Evolutionary conservation across 2,113 vertebrate genomes (phyloP).

Genomic region (Uria aalge): DNA sequence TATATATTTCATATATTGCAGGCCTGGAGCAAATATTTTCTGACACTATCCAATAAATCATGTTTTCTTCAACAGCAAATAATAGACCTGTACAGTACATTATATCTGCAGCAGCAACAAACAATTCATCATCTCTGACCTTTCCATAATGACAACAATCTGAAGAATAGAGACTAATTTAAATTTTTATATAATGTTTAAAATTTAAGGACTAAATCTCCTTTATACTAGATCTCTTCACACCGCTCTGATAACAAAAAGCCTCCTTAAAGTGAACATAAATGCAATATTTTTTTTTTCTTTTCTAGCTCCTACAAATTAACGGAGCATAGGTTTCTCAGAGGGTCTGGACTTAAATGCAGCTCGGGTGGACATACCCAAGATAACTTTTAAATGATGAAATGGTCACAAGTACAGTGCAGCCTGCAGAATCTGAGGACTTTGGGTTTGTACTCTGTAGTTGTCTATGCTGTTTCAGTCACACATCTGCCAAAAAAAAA

Average conservation of each 20-base stretch:
- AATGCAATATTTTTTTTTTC: background rate
- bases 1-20: constrained; percentile 59
- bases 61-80: constrained; percentile 64
- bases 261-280: background rate
- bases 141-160: constrained; percentile 63
- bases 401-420: background rate
- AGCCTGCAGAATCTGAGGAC: background rate
- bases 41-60: constrained; percentile 64
- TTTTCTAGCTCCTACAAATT: background rate
- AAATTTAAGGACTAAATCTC: constrained; percentile 58
- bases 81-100: constrained; percentile 63
- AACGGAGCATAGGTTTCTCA: background rate
- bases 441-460: background rate
- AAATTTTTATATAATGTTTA: constrained; percentile 66
- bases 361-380: background rate
- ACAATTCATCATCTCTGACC: constrained; percentile 70
- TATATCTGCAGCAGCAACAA: constrained; percentile 64
- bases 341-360: background rate
- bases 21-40: constrained; percentile 63
- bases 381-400: background rate
- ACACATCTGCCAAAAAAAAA: background rate
- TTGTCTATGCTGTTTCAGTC: background rate
- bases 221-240: background rate
- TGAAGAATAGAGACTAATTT: constrained; percentile 60
- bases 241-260: background rate